These are phyloP conservation scores for Eulemur mongoz DNA, from an alignment of 2,797 vertebrate species.

Conservation along the genomic window DNA sequence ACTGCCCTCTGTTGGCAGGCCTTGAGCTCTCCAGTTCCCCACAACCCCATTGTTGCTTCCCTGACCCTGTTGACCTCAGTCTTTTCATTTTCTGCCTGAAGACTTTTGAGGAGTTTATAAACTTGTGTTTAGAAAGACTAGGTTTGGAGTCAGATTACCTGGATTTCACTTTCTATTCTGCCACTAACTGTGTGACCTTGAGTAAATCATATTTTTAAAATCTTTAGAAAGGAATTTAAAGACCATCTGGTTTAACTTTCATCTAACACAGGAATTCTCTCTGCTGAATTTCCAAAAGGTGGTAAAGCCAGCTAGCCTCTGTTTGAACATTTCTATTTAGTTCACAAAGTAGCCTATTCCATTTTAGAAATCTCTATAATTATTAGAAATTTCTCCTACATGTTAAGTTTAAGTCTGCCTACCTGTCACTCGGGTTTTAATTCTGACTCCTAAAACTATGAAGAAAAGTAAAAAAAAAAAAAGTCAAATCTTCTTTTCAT, in stretches of 20 bases:
- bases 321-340: constrained; percentile 7
- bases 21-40: neutral
- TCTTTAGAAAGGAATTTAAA: neutral
- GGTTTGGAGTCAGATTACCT: constrained; percentile 9
- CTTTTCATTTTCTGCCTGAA: neutral
- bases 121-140: constrained; percentile 1
- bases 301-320: neutral
- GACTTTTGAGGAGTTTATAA: neutral
- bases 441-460: neutral
- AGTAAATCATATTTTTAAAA: constrained; percentile 26
- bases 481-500: neutral
- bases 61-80: neutral
- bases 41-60: neutral
- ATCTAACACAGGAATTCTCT: neutral
- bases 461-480: neutral
- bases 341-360: neutral
- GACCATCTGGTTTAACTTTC: neutral
- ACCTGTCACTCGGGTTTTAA: neutral
- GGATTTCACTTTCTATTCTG: constrained; percentile 30
- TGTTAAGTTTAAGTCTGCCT: neutral
- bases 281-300: neutral
- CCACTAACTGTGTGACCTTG: neutral
- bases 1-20: constrained; percentile 24
- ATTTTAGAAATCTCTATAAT: constrained; percentile 5
- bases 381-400: constrained; percentile 22